Base-by-base conservation (phyloP, 2,113 vertebrate genomes). In the Epinephelus lanceolatus region DNA sequence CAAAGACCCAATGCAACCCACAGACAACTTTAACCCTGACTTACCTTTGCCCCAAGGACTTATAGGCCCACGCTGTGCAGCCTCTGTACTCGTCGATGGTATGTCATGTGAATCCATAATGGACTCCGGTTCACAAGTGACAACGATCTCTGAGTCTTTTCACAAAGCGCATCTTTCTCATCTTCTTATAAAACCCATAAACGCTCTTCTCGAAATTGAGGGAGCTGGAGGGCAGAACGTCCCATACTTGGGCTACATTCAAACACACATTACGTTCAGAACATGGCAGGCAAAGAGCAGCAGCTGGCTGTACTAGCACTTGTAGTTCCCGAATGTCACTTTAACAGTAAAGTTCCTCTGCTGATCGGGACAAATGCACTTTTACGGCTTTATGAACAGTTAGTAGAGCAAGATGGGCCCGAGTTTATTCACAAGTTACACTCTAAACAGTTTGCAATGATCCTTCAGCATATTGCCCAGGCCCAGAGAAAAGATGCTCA, bases 41-140 rank as follows among this genome's bases (percentile, higher is more conserved):
- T 33, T 33, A 33, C 33, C 33, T 17, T 14, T 47, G 23, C 65
- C 21, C 8, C 42, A 42, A 23, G 40, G 65, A 49, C 45, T 68
- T 27, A 18, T 68, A 3, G n/a, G 65, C 10, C 65, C 65, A 11
- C 65, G 45, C 3, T 68, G 45, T 68, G 66, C n/a, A 68, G 66
- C n/a, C 17, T 49, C 42, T 7, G 65, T 68, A 3, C 6, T 18
- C 6, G 0, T 68, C 27, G 66, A 68, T n/a, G 45, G 45, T 17
- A 5, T 68, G 5, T 5, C 18, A 5, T 68, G 42, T 51, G 66
- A 68, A 5, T 68, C 66, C n/a, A 68, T 68, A 3, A 49, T 68
- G 14, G 66, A 68, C 45, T 45, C 66, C 2, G 66, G 66, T 1
- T 68, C 66, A 68, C 45, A 68, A 68, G 66, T 68, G 0, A 68